Percentiles rank a stretch among this genome's conserved stretches.
Evolutionary conservation across 2,113 vertebrate species (phyloP).

Genomic region (Rhagologus leucostigma): DNA sequence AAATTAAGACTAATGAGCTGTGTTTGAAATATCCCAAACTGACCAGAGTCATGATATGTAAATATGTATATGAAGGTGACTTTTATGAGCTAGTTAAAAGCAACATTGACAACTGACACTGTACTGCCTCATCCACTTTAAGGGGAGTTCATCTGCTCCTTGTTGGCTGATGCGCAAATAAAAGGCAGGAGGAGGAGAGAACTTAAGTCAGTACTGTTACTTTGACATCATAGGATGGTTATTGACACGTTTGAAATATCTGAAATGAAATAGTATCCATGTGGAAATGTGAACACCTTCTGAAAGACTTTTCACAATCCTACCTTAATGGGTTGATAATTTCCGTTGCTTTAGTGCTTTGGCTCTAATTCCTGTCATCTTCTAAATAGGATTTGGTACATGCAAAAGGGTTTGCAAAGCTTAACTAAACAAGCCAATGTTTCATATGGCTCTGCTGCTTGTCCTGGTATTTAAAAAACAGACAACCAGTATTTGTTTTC

Average conservation of each 20-base stretch:
- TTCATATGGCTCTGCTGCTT: neutral
- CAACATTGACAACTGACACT: neutral
- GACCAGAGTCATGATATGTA: neutral
- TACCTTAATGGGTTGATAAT: neutral
- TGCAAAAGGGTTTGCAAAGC: neutral
- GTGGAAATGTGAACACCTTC: neutral
- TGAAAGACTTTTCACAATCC: neutral
- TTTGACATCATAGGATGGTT: neutral
- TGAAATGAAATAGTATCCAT: neutral
- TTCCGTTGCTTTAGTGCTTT: neutral
- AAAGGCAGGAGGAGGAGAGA: neutral
- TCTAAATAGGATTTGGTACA: neutral
- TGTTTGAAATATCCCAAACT: neutral
- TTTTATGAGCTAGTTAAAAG: neutral
- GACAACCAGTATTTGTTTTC: neutral
- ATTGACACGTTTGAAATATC: neutral
- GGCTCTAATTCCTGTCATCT: neutral
- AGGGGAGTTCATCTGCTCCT: neutral
- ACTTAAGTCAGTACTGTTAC: neutral
- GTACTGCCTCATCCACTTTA: neutral
- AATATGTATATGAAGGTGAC: neutral
- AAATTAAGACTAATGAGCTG: neutral
- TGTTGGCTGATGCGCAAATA: neutral
- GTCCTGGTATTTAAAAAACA: neutral
- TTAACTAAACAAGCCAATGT: neutral